Evolutionary conservation across 2,888 invertebrate genomes (phyloP), one percentile per base, ranked within the genome.

Genomic region (Pardosa pseudoannulata): DNA sequence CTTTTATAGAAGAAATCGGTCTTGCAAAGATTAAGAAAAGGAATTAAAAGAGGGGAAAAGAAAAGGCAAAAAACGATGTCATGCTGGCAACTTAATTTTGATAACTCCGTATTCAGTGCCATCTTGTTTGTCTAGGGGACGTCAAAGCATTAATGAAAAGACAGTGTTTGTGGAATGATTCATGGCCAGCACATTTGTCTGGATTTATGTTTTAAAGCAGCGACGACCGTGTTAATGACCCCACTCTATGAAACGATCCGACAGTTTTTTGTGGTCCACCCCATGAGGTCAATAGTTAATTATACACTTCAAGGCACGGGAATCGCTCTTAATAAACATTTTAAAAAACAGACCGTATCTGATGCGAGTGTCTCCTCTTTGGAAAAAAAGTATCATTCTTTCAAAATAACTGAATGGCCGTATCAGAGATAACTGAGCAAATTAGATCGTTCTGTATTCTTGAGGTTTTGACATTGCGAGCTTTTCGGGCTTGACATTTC

Each of bases 61-160:
- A 16, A 0, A 65, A 5, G 16, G 16, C 28, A 29, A 9, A n/a
- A 31, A 27, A 19, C 23, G 1, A 39, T 39, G 68, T 13, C 36
- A 23, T 68, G n/a, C 31, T 85, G 73, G 83, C 83, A 41, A 79
- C 83, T 85, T 73, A 78, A 85, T 85, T 85, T 85, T 50, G 65
- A 72, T 56, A 81, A 64, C 65, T 28, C 39, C 32, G 31, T 62
- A 68, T 56, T 79, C 72, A 71, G 41, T 41, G 31, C 50, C 31
- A 13, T 83, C 83, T 83, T 78, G 83, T 85, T 85, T 85, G 83
- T 85, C 83, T 79, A 67, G 73, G 19, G 11, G 56, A 67, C 67
- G 78, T 85, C 83, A 85, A 31, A 67, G 65, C 71, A n/a, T 39
- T 73, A 78, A 83, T 83, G 82, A 76, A 83, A 62, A 46, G 56